These are phyloP conservation scores for Perca flavescens DNA, from an alignment of 2,113 vertebrate genomes.

Conservation along the genomic window DNA sequence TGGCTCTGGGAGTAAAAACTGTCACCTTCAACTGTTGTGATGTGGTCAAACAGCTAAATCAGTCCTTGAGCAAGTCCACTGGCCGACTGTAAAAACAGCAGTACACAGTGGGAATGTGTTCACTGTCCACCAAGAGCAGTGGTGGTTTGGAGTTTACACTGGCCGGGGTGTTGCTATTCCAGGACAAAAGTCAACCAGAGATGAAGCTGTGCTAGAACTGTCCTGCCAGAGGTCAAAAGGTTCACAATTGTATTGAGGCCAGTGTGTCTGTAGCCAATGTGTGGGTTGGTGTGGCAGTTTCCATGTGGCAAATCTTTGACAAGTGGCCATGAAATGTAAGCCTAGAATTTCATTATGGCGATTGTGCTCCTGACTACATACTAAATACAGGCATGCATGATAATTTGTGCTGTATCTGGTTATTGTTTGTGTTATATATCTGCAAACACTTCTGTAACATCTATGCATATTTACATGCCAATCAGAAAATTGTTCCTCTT, in stretches of 20 bases:
- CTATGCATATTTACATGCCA: slow-evolving; percentile 10
- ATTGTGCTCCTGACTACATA: slow-evolving; percentile 9
- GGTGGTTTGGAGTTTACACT: slow-evolving; percentile 6
- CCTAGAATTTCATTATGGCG: slow-evolving; percentile 43
- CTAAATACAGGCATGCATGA: slow-evolving; percentile 27
- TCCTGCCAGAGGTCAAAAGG: slow-evolving; percentile 52
- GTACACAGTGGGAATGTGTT: slow-evolving; percentile 26
- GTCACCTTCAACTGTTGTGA: neutral
- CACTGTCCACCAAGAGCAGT: slow-evolving; percentile 20
- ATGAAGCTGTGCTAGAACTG: slow-evolving; percentile 48
- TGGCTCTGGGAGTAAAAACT: neutral
- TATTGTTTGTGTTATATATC: slow-evolving; percentile 22
- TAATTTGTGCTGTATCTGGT: neutral
- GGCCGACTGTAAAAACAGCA: neutral
- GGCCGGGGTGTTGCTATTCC: neutral
- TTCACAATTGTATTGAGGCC: slow-evolving; percentile 47
- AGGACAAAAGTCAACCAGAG: slow-evolving; percentile 54
- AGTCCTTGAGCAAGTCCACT: neutral
- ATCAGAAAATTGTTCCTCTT: neutral
- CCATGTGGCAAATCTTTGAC: slow-evolving; percentile 19
- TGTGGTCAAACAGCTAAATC: slow-evolving; percentile 12
- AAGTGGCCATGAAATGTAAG: slow-evolving; percentile 11
- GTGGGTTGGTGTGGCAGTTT: slow-evolving; percentile 30
- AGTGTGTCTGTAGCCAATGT: slow-evolving; percentile 12
- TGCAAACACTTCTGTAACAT: slow-evolving; percentile 20